Evolutionary conservation across 2,888 invertebrate genomes (phyloP), one percentile per base, ranked within the genome.

Genomic region (Andrena dorsata): DNA sequence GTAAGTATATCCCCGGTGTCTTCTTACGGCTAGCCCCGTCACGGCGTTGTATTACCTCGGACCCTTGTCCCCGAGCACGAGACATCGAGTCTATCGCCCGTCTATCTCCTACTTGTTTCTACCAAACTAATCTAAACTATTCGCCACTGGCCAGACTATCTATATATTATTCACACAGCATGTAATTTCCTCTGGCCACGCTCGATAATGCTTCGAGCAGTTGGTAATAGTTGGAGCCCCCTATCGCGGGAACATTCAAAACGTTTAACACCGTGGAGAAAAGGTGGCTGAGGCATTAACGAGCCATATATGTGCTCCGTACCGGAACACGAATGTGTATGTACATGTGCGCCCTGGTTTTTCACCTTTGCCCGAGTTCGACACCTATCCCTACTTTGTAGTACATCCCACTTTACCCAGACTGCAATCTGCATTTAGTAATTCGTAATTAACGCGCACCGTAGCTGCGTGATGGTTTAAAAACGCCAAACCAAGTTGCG

Each of bases 21-120:
- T 77, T 30, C 84, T 87, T 87, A 88, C 86, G 20, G 16, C 72
- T 30, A 53, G 63, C 76, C 82, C 84, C 68, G 66, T n/a, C 60
- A 28, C 49, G 60, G 84, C 71, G 60, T 87, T 80, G 32, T 32
- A 65, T 88, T 88, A 82, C 84, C 41, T 28, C 20, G 23, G 60
- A 72, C 68, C 79, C 71, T 82, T 58, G 72, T 74, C 69, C 20
- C 16, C 51, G 32, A 51, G 13, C 72, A 28, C 26, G 20, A 65
- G 69, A 64, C 66, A 8, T 0, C 20, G 20, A 28, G 32, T 76
- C 68, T 84, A 51, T 63, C 30, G 51, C 53, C 32, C 68, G 61
- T 71, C 32, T 41, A 69, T 49, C 63, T 58, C 10, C 13, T 30
- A 41, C 20, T 8, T 8, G 3, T 58, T 28, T 47, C 56, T 7